Conservation (phyloP, 2,113 vertebrate genomes). For the Xyrauchen texanus region DNA sequence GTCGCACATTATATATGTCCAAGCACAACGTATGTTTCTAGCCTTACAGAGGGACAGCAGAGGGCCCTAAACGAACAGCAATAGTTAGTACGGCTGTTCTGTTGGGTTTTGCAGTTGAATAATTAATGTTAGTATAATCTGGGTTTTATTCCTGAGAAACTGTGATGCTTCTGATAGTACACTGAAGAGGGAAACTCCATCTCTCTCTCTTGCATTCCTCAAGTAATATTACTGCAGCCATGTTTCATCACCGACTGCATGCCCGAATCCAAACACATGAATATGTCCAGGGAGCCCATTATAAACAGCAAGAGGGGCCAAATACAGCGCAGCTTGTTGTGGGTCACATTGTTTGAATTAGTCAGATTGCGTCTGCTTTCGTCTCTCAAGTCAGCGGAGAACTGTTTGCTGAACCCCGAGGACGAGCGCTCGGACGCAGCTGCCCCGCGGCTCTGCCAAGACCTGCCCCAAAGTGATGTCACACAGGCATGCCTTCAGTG, state of each 20-base stretch:
- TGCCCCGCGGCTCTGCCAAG: constrained; percentile 62
- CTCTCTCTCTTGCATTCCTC: constrained; percentile 36
- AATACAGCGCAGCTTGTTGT: constrained; percentile 57
- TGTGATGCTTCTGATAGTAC: constrained; percentile 10
- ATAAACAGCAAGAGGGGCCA: constrained; percentile 55
- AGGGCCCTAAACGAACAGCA: too few relatives aligned
- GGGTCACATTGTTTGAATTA: constrained; percentile 70
- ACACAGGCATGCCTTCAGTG: constrained; percentile 65
- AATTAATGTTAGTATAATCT: constrained; percentile 6
- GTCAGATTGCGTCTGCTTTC: constrained; percentile 59
- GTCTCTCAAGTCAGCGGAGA: background rate
- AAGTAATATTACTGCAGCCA: constrained; percentile 46
- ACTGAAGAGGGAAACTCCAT: constrained; percentile 42
- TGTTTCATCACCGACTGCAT: constrained; percentile 52
- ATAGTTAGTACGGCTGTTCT: too few relatives aligned
- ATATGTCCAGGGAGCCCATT: constrained; percentile 62
- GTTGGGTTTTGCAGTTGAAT: too few relatives aligned
- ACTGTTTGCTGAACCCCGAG: background rate
- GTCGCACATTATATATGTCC: too few relatives aligned
- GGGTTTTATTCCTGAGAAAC: background rate
- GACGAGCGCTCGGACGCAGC: constrained; percentile 55
- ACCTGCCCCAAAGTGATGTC: constrained; percentile 71
- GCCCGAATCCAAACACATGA: constrained; percentile 60
- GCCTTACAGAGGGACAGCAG: too few relatives aligned
- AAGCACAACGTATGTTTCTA: too few relatives aligned